phyloP scores from a whole-genome alignment of 2,888 invertebrate species.

The Rugalucina vietnamica region DNA sequence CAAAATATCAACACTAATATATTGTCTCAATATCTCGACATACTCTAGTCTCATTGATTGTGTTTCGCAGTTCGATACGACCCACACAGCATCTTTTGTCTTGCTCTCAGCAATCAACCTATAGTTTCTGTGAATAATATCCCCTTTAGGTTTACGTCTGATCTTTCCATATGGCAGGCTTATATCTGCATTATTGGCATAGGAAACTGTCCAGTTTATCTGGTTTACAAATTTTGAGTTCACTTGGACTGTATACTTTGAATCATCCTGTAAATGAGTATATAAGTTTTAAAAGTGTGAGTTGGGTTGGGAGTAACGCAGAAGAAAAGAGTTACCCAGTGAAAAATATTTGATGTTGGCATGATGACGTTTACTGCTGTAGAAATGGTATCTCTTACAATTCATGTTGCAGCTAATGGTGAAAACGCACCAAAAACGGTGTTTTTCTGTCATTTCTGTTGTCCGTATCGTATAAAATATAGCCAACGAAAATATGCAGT shows the following conservation, averaged over 20 bases:
- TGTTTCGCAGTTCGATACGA: conserved; percentile 28
- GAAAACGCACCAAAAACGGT: no score
- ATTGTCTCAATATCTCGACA: conserved; percentile 12
- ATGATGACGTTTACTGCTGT: no score
- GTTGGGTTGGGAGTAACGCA: no score
- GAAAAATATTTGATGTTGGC: no score
- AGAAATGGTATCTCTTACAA: no score
- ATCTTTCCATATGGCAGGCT: conserved; percentile 10
- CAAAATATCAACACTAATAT: conserved; percentile 34
- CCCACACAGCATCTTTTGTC: conserved; percentile 24
- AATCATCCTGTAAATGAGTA: neutral
- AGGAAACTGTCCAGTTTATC: conserved; percentile 38
- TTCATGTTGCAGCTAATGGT: no score
- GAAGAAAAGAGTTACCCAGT: no score
- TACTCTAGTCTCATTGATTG: conserved; percentile 21
- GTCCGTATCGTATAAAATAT: no score
- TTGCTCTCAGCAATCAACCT: neutral
- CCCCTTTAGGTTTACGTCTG: neutral
- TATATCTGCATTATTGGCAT: conserved; percentile 24
- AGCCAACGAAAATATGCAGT: no score
- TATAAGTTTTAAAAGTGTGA: no score
- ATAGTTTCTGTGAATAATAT: neutral
- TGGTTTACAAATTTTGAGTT: neutral
- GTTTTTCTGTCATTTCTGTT: no score
- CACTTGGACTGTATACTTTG: neutral